phyloP scores from a whole-genome alignment of 2,797 vertebrate genomes.

The Macroramphosus scolopax region DNA sequence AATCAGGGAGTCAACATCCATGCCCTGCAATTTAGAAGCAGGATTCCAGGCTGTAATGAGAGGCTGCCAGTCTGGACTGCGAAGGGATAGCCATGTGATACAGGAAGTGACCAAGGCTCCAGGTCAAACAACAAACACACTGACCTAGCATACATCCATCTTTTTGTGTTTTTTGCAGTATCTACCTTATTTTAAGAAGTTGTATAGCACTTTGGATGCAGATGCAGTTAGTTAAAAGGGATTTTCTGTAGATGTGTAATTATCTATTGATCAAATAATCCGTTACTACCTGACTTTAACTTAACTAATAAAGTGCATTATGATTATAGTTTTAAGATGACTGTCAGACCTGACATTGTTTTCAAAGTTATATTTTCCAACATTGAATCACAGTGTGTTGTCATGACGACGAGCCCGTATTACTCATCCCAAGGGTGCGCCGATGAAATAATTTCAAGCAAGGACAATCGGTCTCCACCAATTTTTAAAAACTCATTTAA shows the following conservation, averaged over 20 bases:
- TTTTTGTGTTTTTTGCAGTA: too few relatives aligned
- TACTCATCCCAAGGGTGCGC: constrained; percentile 43
- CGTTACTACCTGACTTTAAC: background rate
- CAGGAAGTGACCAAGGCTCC: constrained; percentile 51
- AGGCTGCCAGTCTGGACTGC: constrained; percentile 50
- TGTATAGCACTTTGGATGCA: too few relatives aligned
- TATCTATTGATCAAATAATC: background rate
- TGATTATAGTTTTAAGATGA: constrained; percentile 19
- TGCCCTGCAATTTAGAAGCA: constrained; percentile 68
- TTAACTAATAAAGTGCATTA: constrained; percentile 42
- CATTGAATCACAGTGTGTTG: constrained; percentile 27
- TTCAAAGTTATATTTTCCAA: constrained; percentile 25
- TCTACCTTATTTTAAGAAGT: too few relatives aligned
- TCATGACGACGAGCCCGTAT: constrained; percentile 38
- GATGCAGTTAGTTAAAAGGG: background rate
- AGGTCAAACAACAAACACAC: constrained; percentile 48
- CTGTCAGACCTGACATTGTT: constrained; percentile 25
- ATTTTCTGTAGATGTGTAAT: background rate
- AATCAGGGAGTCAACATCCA: constrained; percentile 61
- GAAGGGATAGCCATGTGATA: constrained; percentile 40
- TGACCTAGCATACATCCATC: constrained; percentile 53
- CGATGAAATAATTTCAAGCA: constrained; percentile 56
- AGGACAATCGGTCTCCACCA: constrained; percentile 69
- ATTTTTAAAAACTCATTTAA: constrained; percentile 65
- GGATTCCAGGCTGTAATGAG: constrained; percentile 69